Evolutionary conservation across 2,797 vertebrate genomes (phyloP), one percentile per base, ranked within the genome.

Genomic region (Poeciliopsis turneri): DNA sequence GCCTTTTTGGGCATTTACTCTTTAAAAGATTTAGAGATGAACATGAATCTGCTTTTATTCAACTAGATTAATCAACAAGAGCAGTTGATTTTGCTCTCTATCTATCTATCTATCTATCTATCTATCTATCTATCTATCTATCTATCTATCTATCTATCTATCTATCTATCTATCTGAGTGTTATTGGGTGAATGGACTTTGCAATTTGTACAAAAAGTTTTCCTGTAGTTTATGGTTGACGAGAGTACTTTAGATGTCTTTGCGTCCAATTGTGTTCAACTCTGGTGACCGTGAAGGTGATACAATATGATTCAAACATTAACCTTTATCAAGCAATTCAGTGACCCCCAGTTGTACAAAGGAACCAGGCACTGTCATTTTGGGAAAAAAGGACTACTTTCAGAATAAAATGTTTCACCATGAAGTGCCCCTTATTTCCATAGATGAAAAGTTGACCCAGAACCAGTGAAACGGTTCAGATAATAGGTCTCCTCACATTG

Each of bases 281-380:
- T 47, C 43, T 75, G 57, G 43, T 75, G 74, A 46, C 74, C 30
- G 2, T 46, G 74, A 61, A 75, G 74, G 57, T 46, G 41, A 64
- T 2, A 36, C 5, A 45, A 75, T 75, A 47, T 64, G 74, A 46
- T 33, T 64, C 11, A 46, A 25, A 33, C 23, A 12, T 59, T 64
- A 28, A 64, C 43, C 28, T 13, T 45, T 7, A 33, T 76, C 59
- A 66, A 64, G 25, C 28, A 59, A 47, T 47, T 66, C 74, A 36
- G 74, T 66, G 57, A 64, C 30, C 59, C 30, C 57, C 30, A 25
- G 20, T 6, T 36, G 28, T 28, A 45, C n/a, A 4, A 47, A 23
- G 28, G 41, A 76, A 36, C 18, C 11, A 76, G 33, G 43, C 23
- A 1, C 8, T 46, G 57, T 64, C 18, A 43, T 10, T 45, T 64